phyloP scores from a whole-genome alignment of 2,888 invertebrate species.

The Plagodis dolabraria region DNA sequence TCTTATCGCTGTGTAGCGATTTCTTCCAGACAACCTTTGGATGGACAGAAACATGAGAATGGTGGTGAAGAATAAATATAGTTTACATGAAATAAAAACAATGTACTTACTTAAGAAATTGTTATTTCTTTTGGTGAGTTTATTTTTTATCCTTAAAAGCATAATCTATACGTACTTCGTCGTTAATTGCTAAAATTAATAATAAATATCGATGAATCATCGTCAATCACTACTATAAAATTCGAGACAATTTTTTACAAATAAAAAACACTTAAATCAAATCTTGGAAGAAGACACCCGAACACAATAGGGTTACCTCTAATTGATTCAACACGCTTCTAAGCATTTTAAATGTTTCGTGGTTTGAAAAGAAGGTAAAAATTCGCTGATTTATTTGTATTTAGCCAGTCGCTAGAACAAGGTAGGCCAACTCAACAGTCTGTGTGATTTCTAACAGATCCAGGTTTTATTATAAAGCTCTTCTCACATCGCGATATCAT shows the following conservation, averaged over 20 bases:
- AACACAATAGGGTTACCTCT: slow-evolving; percentile 52
- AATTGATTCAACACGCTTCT: slow-evolving; percentile 72
- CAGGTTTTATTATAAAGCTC: too few species aligned
- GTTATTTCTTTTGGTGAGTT: too few species aligned
- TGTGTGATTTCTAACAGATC: too few species aligned
- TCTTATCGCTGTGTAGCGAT: too few species aligned
- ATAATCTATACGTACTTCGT: too few species aligned
- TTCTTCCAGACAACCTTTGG: not conserved
- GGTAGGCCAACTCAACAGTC: too few species aligned
- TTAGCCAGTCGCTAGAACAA: not conserved
- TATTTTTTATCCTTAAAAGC: too few species aligned
- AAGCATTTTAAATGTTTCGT: slow-evolving; percentile 47
- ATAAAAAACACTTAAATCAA: slow-evolving; percentile 29
- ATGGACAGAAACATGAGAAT: not conserved
- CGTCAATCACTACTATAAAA: slow-evolving; percentile 8
- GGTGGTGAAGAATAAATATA: not conserved
- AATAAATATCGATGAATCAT: slow-evolving; percentile 14
- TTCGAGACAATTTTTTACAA: slow-evolving; percentile 34
- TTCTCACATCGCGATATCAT: too few species aligned
- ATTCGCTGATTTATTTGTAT: not conserved
- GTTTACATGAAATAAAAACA: slow-evolving; percentile 1
- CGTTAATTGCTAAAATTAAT: too few species aligned
- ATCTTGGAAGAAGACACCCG: slow-evolving; percentile 46
- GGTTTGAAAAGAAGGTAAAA: slow-evolving; percentile 34
- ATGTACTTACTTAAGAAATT: too few species aligned